Evolutionary conservation across 2,797 vertebrate species (phyloP).

Genomic region (Xenentodon cancila): DNA sequence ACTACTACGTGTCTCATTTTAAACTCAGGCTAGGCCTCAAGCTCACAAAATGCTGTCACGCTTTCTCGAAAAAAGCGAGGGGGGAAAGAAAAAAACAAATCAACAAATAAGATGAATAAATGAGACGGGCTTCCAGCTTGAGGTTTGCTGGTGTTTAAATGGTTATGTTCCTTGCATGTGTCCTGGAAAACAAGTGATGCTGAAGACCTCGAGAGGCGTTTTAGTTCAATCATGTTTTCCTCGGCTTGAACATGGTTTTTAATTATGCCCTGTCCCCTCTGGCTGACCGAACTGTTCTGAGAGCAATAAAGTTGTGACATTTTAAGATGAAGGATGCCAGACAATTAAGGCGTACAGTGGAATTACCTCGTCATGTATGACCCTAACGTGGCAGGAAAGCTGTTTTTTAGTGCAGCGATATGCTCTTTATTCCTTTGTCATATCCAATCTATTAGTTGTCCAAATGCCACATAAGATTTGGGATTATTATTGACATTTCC

Average conservation of each 20-base stretch:
- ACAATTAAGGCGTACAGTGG: constrained; percentile 57
- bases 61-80: not conserved
- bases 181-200: constrained; percentile 43
- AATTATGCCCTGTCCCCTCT: constrained; percentile 60
- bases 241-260: constrained; percentile 65
- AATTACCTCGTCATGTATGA: constrained; percentile 46
- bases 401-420: constrained; percentile 30
- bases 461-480: constrained; percentile 63
- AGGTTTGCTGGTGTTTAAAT: constrained; percentile 30
- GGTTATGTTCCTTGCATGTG: constrained; percentile 13
- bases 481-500: constrained; percentile 38
- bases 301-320: constrained; percentile 68
- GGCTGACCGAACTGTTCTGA: constrained; percentile 55
- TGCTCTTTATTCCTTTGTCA: constrained; percentile 40
- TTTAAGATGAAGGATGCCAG: constrained; percentile 53
- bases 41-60: not conserved
- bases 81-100: not conserved
- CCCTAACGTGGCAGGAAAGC: constrained; percentile 36
- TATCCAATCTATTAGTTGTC: constrained; percentile 34
- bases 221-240: constrained; percentile 55
- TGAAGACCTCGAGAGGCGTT: constrained; percentile 56
- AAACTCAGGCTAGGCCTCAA: constrained; percentile 8
- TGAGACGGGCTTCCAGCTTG: not conserved
- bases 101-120: constrained; percentile 10
- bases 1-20: constrained; percentile 36